A percentile compares a stretch with the other conserved stretches of the same genome.
Evolutionary conservation across 2,797 vertebrate genomes (phyloP).

Genomic region (Scarus forsteni): DNA sequence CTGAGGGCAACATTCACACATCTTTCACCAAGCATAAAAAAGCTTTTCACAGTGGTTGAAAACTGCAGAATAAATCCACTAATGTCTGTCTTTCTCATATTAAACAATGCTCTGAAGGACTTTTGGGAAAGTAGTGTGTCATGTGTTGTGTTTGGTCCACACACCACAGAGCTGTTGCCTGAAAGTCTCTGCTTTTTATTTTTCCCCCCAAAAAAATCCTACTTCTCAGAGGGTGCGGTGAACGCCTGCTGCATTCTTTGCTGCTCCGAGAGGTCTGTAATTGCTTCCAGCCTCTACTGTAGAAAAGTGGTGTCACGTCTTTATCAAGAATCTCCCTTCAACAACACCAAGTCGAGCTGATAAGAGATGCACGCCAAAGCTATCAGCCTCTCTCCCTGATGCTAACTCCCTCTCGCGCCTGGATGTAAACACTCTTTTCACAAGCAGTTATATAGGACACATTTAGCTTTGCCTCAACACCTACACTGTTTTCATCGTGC

Average conservation of each 20-base stretch:
- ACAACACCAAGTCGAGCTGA: slow-evolving; percentile 39
- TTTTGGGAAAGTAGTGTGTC: slow-evolving; percentile 56
- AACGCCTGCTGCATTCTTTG: slow-evolving; percentile 76
- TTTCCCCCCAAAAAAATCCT: slow-evolving; percentile 54
- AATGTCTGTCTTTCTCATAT: slow-evolving; percentile 29
- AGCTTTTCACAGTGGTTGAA: slow-evolving; percentile 22
- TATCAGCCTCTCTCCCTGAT: background rate
- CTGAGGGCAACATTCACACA: slow-evolving; percentile 36
- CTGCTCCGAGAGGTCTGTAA: slow-evolving; percentile 75
- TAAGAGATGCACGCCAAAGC: slow-evolving; percentile 36
- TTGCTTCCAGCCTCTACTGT: slow-evolving; percentile 78
- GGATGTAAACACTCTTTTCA: background rate
- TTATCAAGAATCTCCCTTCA: slow-evolving; percentile 59
- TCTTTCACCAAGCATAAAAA: slow-evolving; percentile 23
- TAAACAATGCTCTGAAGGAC: slow-evolving; percentile 41
- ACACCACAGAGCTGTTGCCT: slow-evolving; percentile 60
- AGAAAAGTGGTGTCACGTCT: slow-evolving; percentile 58
- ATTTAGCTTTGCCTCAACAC: slow-evolving; percentile 1
- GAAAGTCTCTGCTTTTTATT: slow-evolving; percentile 60
- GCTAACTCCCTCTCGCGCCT: background rate
- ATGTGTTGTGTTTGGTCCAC: slow-evolving; percentile 70
- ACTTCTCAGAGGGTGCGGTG: slow-evolving; percentile 70
- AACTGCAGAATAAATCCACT: slow-evolving; percentile 23
- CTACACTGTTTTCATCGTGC: slow-evolving; percentile 11
- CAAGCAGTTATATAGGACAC: background rate